Evolutionary conservation across 2,113 vertebrate genomes (phyloP).

Genomic region (Zosterops hypoxanthus): DNA sequence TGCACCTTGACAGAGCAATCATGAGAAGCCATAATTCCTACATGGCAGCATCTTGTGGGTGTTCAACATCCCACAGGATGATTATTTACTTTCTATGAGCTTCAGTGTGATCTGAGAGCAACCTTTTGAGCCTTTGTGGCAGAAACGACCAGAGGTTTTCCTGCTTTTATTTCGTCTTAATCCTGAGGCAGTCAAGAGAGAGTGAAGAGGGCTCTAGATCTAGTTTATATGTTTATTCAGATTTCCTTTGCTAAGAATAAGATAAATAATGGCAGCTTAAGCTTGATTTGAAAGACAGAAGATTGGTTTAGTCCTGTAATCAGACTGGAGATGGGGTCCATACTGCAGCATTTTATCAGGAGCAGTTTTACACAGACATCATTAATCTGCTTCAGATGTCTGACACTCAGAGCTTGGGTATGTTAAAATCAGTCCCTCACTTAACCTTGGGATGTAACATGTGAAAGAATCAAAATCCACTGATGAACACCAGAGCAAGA

Average conservation of each 20-base stretch:
- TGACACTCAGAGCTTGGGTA: conserved; percentile 4
- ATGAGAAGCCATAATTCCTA: conserved; percentile 36
- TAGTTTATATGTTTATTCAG: not conserved
- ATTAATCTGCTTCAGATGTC: conserved; percentile 36
- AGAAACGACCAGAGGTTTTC: not conserved
- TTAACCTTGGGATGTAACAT: not conserved
- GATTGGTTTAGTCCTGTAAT: not conserved
- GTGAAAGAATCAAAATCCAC: conserved; percentile 16
- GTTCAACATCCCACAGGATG: conserved; percentile 29
- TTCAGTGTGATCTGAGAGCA: not conserved
- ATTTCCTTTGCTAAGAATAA: not conserved
- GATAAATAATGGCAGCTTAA: not conserved
- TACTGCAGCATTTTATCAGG: not conserved
- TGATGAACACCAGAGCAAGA: not conserved
- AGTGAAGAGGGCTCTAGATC: not conserved
- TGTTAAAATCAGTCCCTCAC: conserved; percentile 25
- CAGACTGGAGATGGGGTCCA: not conserved
- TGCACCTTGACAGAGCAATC: not conserved
- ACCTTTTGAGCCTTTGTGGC: not conserved
- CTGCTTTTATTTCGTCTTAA: not conserved
- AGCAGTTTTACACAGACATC: not conserved
- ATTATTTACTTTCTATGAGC: not conserved
- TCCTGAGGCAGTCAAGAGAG: not conserved
- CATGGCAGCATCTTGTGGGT: not conserved
- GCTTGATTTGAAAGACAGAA: not conserved